phyloP scores from a whole-genome alignment of 2,888 invertebrate genomes.

The Caradrina kadenii region DNA sequence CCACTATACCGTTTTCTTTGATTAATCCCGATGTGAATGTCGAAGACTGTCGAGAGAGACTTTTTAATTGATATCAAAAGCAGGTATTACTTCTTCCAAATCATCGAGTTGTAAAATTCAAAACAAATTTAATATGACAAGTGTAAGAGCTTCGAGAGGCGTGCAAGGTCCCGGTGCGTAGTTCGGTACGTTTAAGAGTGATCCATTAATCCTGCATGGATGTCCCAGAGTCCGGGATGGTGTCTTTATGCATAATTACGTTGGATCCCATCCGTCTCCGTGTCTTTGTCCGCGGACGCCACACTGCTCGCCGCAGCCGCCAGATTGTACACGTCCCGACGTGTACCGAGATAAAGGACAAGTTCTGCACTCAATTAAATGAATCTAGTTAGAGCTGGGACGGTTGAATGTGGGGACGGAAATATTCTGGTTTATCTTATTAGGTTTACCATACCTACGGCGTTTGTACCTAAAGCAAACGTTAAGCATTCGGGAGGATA shows the following conservation, averaged over 20 bases:
- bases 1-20: neutral
- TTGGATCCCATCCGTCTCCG: slow-evolving; percentile 63
- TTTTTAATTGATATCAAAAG: slow-evolving; percentile 2
- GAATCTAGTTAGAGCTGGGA: slow-evolving; percentile 31
- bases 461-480: neutral
- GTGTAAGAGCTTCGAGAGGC: slow-evolving; percentile 18
- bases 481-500: neutral
- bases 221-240: slow-evolving; percentile 47
- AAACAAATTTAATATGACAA: slow-evolving; percentile 29
- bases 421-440: slow-evolving; percentile 27
- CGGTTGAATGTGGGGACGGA: neutral
- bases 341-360: slow-evolving; percentile 31
- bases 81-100: neutral
- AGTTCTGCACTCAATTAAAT: slow-evolving; percentile 59
- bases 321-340: slow-evolving; percentile 16
- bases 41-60: neutral
- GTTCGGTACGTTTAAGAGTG: slow-evolving; percentile 51
- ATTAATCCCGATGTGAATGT: neutral
- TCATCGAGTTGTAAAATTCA: slow-evolving; percentile 5
- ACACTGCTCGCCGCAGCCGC: slow-evolving; percentile 36
- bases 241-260: slow-evolving; percentile 74
- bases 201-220: slow-evolving; percentile 68
- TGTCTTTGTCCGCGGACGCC: slow-evolving; percentile 55
- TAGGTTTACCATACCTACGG: neutral
- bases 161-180: slow-evolving; percentile 11